phyloP scores from a whole-genome alignment of 1,140 invertebrate genomes.

The Coelopa frigida region DNA sequence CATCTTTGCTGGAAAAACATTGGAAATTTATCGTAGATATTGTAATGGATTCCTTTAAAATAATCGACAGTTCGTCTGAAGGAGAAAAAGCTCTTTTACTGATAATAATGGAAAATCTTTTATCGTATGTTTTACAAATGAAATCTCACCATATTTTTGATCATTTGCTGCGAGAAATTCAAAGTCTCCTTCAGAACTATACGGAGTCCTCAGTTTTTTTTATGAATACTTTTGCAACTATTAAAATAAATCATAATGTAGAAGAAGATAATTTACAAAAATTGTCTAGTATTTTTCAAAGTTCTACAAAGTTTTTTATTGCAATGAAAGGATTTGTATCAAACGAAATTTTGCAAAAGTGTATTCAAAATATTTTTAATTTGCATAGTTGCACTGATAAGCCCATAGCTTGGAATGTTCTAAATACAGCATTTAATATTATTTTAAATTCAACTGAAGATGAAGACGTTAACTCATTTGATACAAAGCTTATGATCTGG shows the following conservation, averaged over 20 bases:
- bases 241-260: too few species aligned
- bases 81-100: too few species aligned
- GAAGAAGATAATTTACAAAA: too few species aligned
- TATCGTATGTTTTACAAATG: too few species aligned
- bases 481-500: slow-evolving; percentile 29
- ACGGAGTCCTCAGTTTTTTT: too few species aligned
- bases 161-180: too few species aligned
- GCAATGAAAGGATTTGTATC: slow-evolving; percentile 15
- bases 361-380: slow-evolving; percentile 7
- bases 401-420: slow-evolving; percentile 1
- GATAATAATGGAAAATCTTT: too few species aligned
- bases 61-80: too few species aligned
- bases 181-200: too few species aligned
- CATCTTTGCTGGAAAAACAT: slow-evolving; percentile 17
- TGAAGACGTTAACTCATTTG: slow-evolving; percentile 33
- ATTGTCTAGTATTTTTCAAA: slow-evolving; percentile 6
- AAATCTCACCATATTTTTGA: too few species aligned
- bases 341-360: slow-evolving; percentile 24
- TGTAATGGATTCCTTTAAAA: slow-evolving; percentile 18
- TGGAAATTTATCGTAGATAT: slow-evolving; percentile 26
- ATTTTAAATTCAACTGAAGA: slow-evolving; percentile 21
- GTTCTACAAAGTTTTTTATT: slow-evolving; percentile 5
- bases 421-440: slow-evolving; percentile 1
- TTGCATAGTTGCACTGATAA: slow-evolving; percentile 1
- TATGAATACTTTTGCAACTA: too few species aligned